These are phyloP conservation scores for Lissonota sp. DNA, from an alignment of 2,888 invertebrate species.

Conservation along the genomic window DNA sequence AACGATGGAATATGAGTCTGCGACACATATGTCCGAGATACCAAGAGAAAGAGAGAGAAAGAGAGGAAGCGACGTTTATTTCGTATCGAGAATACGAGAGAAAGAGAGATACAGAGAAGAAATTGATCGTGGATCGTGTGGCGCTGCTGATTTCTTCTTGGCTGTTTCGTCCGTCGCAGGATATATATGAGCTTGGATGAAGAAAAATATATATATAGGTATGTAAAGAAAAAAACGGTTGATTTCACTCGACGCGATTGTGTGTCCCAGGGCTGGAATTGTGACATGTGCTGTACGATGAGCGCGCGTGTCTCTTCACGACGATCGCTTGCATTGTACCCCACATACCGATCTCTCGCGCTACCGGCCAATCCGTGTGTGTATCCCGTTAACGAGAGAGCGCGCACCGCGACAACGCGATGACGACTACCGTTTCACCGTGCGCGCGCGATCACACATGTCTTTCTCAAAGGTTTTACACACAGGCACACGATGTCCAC, in stretches of 20 bases:
- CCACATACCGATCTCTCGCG: conserved; percentile 68
- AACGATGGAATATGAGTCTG: conserved; percentile 48
- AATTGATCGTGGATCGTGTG: conserved; percentile 24
- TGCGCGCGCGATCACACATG: conserved; percentile 43
- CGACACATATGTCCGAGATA: conserved; percentile 29
- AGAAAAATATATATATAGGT: conserved; percentile 65
- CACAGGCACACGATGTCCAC: conserved; percentile 16
- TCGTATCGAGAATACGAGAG: conserved; percentile 1
- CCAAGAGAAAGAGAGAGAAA: conserved; percentile 9
- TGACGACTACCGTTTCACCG: conserved; percentile 61
- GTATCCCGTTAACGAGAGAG: conserved; percentile 68
- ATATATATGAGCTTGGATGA: conserved; percentile 27
- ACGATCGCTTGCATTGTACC: conserved; percentile 70
- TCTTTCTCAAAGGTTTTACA: conserved; percentile 46
- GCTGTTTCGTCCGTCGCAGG: conserved; percentile 27
- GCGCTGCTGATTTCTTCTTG: conserved; percentile 51
- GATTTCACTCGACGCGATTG: conserved; percentile 77
- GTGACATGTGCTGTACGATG: conserved; percentile 76
- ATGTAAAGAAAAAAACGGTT: conserved; percentile 75
- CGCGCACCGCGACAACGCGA: conserved; percentile 28
- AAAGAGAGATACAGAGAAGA: conserved; percentile 11
- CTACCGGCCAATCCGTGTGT: conserved; percentile 46
- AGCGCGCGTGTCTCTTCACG: conserved; percentile 64
- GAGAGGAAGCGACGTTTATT: conserved; percentile 8
- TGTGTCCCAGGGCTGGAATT: conserved; percentile 73